A percentile compares a stretch with the other conserved stretches of the same genome.
Evolutionary conservation across 2,113 vertebrate species (phyloP).

Genomic region (Leucopsar rothschildi): DNA sequence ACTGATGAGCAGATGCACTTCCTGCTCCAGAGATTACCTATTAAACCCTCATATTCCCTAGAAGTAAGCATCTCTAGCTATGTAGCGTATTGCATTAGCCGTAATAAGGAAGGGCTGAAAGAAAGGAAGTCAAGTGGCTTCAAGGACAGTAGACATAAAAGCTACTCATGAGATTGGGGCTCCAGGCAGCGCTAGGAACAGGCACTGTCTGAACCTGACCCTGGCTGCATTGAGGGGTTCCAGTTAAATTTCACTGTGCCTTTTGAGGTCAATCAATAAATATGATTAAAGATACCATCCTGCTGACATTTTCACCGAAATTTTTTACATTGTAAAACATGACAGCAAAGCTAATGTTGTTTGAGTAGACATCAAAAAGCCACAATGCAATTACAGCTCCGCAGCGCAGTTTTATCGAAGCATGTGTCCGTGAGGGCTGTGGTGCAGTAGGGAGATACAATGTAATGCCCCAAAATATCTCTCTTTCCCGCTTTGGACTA

Average conservation of each 20-base stretch:
- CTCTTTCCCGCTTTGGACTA: neutral
- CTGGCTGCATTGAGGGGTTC: neutral
- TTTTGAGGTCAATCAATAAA: constrained; percentile 33
- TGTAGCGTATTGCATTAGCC: neutral
- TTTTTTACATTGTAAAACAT: constrained; percentile 35
- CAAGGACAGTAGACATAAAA: neutral
- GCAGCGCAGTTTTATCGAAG: neutral
- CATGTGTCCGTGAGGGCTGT: neutral
- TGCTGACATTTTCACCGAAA: constrained; percentile 44
- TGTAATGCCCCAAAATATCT: neutral
- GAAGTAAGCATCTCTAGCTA: neutral
- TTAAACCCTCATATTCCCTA: neutral
- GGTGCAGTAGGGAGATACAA: neutral
- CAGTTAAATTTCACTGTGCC: neutral
- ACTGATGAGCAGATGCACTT: neutral
- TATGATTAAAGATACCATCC: constrained; percentile 35
- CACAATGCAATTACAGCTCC: constrained; percentile 40
- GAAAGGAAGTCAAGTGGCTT: neutral
- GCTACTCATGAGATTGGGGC: neutral
- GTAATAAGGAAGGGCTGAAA: neutral
- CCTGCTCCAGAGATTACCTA: neutral
- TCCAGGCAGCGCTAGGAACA: neutral
- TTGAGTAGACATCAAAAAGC: constrained; percentile 51
- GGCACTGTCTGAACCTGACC: neutral
- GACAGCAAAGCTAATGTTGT: constrained; percentile 37